phyloP scores from a whole-genome alignment of 1,140 invertebrate species.

The Caenorhabditis tropicalis region DNA sequence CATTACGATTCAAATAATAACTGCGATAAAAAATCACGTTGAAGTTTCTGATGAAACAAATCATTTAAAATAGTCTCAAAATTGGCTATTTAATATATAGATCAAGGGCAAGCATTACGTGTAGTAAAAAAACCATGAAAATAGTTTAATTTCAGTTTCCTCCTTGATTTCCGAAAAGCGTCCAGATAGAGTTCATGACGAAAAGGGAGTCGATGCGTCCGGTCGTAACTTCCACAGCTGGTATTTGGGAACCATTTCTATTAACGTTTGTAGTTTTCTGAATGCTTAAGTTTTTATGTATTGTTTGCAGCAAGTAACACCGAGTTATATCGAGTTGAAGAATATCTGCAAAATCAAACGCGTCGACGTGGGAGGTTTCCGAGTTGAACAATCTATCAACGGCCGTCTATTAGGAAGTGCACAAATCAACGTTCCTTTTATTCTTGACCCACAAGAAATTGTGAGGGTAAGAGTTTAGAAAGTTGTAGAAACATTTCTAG shows the following conservation, averaged over 20 bases:
- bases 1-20: too few species aligned
- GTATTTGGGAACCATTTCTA: conserved; percentile 23
- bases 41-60: too few species aligned
- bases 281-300: too few species aligned
- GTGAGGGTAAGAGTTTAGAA: neutral
- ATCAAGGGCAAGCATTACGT: too few species aligned
- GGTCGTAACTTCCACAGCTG: conserved; percentile 12
- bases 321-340: conserved; percentile 28
- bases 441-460: conserved; percentile 35
- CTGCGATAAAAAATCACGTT: too few species aligned
- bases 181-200: conserved; percentile 20
- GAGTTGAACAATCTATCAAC: conserved; percentile 17
- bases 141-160: conserved; percentile 3
- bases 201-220: neutral
- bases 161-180: neutral
- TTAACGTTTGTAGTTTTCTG: neutral
- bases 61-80: too few species aligned
- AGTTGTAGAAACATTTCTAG: neutral
- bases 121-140: too few species aligned
- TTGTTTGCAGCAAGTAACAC: conserved; percentile 32
- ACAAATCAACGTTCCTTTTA: neutral
- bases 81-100: too few species aligned
- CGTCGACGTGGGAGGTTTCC: conserved; percentile 7
- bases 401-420: neutral
- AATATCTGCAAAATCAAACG: conserved; percentile 33